Evolutionary conservation across 2,888 invertebrate species (phyloP), one percentile per base, ranked within the genome.

Genomic region (Coleophora deauratella): DNA sequence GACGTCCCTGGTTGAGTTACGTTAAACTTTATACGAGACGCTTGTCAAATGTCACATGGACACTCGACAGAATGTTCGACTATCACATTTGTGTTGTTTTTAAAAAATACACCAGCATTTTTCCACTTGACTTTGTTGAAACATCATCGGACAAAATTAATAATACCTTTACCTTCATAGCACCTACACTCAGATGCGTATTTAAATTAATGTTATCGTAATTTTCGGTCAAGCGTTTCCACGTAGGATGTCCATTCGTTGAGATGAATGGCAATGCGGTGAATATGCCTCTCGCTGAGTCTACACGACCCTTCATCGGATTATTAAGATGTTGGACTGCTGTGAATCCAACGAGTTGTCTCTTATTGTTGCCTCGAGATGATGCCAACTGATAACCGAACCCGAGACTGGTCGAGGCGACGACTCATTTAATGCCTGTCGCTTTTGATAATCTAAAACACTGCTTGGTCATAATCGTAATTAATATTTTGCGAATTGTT

Each of bases 381-480:
- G 63, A 71, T 67, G 70, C 66, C 61, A 63, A 54, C 66, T 65
- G 79, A 80, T 81, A 79, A 80, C 61, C 60, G 62, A 59, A 61
- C 59, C 59, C 57, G 58, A 53, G 59, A 63, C 66, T 21, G 21
- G 21, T 21, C 6, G 21, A 21, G 59, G 62, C 66, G 69, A 70
- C 68, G 71, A 75, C 69, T 85, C 73, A 79, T 79, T 84, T 80
- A 73, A 80, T 75, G 77, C 75, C 67, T 79, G 85, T 82, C 77
- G 73, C 72, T 72, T 80, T 62, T 58, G 51, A 70, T 45, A 38
- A 41, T 33, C 41, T 30, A 33, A 41, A 15, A 37, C 33, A 38
- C 36, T 21, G 35, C 21, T 30, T 21, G 31, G 11, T 35, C 28
- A 41, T 43, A 41, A 46, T 46, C 33, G 38, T 43, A 41, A 46